phyloP scores from a whole-genome alignment of 2,113 vertebrate genomes.

The Phaethon lepturus region DNA sequence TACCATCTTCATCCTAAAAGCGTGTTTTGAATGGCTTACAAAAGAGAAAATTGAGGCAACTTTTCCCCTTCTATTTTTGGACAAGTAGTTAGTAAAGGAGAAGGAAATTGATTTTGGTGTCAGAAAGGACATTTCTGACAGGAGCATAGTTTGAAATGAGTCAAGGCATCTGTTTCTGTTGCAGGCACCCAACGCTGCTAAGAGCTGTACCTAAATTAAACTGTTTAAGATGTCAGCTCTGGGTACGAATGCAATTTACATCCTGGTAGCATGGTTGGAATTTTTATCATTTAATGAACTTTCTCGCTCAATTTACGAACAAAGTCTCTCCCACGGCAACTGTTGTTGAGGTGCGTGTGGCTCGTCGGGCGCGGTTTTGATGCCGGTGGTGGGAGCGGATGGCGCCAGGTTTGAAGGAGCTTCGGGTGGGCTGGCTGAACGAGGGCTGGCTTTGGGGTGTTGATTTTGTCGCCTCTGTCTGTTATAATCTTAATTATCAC shows the following conservation, averaged over 20 bases:
- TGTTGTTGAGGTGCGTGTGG: background rate
- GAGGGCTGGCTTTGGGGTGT: no score
- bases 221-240: constrained; percentile 76
- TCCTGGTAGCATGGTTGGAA: constrained; percentile 56
- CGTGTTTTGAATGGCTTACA: constrained; percentile 49
- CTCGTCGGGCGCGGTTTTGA: background rate
- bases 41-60: constrained; percentile 43
- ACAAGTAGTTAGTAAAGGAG: constrained; percentile 62
- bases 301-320: constrained; percentile 38
- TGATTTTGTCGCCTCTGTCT: accelerated
- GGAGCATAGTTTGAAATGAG: constrained; percentile 76
- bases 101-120: constrained; percentile 78
- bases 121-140: constrained; percentile 76
- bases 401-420: background rate
- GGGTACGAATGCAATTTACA: constrained; percentile 70
- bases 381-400: background rate
- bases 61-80: constrained; percentile 55
- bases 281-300: constrained; percentile 70
- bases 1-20: constrained; percentile 41
- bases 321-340: constrained; percentile 19
- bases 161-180: constrained; percentile 78
- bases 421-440: accelerated
- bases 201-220: constrained; percentile 79
- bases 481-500: accelerated
- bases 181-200: constrained; percentile 62